Percentiles rank a stretch among this genome's conserved stretches.
Conservation (phyloP, 2,113 vertebrate genomes). For the Machaerirhynchus nigripectus region DNA sequence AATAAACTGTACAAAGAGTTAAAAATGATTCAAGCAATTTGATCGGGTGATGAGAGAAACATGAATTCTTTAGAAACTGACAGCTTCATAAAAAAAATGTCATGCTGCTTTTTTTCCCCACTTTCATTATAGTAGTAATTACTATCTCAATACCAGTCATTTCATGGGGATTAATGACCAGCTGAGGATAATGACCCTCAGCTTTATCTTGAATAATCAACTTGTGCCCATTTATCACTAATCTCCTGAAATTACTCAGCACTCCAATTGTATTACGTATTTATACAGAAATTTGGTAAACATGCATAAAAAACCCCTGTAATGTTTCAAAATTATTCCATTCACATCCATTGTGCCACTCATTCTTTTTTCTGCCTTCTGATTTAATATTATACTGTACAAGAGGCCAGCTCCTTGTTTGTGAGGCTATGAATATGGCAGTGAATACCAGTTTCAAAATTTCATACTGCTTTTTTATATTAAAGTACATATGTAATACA, state of each 20-base stretch:
- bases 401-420: not conserved
- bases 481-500: not conserved
- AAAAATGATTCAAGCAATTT: not conserved
- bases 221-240: constrained; percentile 20
- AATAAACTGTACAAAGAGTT: not conserved
- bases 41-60: not conserved
- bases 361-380: not conserved
- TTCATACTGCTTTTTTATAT: not conserved
- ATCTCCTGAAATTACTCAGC: constrained; percentile 34
- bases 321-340: not conserved
- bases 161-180: constrained; percentile 46
- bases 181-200: constrained; percentile 46
- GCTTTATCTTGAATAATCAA: constrained; percentile 32
- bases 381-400: not conserved
- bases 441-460: not conserved
- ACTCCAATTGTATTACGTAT: not conserved
- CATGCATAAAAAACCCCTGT: not conserved
- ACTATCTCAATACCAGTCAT: constrained; percentile 30
- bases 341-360: not conserved
- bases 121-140: constrained; percentile 52
- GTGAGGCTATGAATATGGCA: not conserved
- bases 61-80: constrained; percentile 8
- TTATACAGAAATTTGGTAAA: constrained; percentile 22
- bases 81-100: constrained; percentile 13
- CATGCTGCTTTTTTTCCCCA: not conserved